Percentiles rank a stretch among this genome's conserved stretches.
These are phyloP conservation scores for Caenorhabditis sp. DNA, from an alignment of 2,888 invertebrate genomes.

Conservation along the genomic window DNA sequence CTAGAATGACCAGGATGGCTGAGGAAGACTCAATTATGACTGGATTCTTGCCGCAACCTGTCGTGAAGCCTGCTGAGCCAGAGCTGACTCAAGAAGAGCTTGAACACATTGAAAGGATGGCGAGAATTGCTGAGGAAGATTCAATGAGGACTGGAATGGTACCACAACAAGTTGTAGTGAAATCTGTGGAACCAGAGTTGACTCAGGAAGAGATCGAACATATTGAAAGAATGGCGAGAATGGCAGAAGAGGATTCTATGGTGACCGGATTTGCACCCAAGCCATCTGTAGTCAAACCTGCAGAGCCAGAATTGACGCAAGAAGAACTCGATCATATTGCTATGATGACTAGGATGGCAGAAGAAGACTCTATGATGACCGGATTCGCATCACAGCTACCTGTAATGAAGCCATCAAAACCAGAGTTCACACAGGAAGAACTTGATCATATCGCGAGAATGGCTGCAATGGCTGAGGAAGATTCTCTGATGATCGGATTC, in stretches of 20 bases:
- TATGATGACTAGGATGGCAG: slow-evolving; percentile 1
- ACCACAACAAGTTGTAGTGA: neutral
- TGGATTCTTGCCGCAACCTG: neutral
- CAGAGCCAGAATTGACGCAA: slow-evolving; percentile 15
- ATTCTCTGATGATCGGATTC: neutral
- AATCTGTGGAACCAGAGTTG: slow-evolving; percentile 15
- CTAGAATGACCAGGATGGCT: slow-evolving; percentile 50
- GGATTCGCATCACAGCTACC: too few relatives aligned
- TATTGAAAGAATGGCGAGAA: slow-evolving; percentile 38
- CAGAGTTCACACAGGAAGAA: slow-evolving; percentile 41
- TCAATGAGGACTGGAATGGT: slow-evolving; percentile 1
- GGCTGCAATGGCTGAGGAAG: slow-evolving; percentile 15
- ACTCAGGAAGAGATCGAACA: slow-evolving; percentile 46
- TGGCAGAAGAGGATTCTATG: slow-evolving; percentile 29
- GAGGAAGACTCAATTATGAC: slow-evolving; percentile 12
- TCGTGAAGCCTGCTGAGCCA: slow-evolving; percentile 1
- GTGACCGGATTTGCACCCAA: too few relatives aligned
- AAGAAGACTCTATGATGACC: slow-evolving; percentile 4
- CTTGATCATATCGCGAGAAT: slow-evolving; percentile 39
- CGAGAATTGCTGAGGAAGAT: slow-evolving; percentile 34
- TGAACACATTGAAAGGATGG: slow-evolving; percentile 59
- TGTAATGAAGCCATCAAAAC: neutral
- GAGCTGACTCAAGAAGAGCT: slow-evolving; percentile 60
- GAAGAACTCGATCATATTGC: slow-evolving; percentile 43
- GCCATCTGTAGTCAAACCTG: neutral